phyloP scores from a whole-genome alignment of 2,113 vertebrate species.

The Syrrhaptes paradoxus region DNA sequence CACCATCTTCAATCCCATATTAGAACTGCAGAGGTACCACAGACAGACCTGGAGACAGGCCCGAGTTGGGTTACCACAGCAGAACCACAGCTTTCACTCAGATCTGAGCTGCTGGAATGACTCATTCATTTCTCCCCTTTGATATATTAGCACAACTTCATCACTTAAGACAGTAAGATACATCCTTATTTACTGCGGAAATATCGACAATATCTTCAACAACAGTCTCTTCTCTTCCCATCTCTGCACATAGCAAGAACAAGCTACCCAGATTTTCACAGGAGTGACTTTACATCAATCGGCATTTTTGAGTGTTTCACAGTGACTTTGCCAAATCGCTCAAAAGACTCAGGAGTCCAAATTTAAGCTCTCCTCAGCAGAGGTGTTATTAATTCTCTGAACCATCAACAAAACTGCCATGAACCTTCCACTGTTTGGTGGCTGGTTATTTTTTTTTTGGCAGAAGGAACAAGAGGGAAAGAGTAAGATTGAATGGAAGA shows the following conservation, averaged over 20 bases:
- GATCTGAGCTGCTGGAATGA: neutral
- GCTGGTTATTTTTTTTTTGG: neutral
- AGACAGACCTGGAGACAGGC: accelerated
- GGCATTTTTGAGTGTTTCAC: neutral
- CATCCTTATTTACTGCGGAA: neutral
- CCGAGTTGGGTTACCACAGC: neutral
- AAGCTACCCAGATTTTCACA: neutral
- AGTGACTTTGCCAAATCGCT: neutral
- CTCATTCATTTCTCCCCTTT: neutral
- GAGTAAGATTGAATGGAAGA: neutral
- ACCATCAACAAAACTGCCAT: neutral
- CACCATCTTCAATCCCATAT: neutral
- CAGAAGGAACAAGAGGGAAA: neutral
- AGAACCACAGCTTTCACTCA: neutral
- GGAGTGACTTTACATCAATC: neutral
- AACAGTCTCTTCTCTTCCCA: neutral
- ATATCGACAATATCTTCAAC: neutral
- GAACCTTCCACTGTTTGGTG: neutral
- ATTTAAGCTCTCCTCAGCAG: neutral
- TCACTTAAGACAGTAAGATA: neutral
- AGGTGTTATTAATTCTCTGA: neutral
- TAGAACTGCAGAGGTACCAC: neutral
- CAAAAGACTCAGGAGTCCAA: neutral
- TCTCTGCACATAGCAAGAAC: neutral
- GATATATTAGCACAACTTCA: neutral